Evolutionary conservation across 2,888 invertebrate species (phyloP), one percentile per base, ranked within the genome.

Genomic region (Liodrosophila aerea): DNA sequence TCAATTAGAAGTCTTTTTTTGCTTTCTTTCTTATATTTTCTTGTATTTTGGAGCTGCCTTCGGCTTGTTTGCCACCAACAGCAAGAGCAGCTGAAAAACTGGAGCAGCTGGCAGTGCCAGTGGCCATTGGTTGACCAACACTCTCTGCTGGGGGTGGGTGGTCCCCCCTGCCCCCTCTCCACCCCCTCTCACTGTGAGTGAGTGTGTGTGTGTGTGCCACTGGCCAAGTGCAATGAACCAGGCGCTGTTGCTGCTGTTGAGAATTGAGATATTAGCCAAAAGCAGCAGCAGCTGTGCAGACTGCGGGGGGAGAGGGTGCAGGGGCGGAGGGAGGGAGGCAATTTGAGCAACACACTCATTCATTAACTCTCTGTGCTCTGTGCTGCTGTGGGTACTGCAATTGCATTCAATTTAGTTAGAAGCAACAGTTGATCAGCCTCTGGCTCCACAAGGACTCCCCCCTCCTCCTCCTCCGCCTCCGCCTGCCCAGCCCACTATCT

Each of bases 311-410:
- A 37, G 8, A 9, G 8, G 40, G 13, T 18, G 29, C 22, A 36
- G 34, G 36, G 15, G 41, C 46, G n/a, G n/a, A n/a, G n/a, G n/a
- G n/a, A n/a, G n/a, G n/a, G n/a, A 37, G 7, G 37, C 85, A 76
- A 82, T 85, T 85, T 82, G 59, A 75, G 65, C 81, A 83, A 83
- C 85, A 83, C 85, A 83, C 82, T 83, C 85, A 80, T 83, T 83
- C 81, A 83, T 83, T 83, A 83, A 57, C 70, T 68, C 61, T n/a
- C n/a, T n/a, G n/a, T n/a, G n/a, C n/a, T n/a, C n/a, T n/a, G n/a
- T n/a, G 22, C 22, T 22, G 62, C 76, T 76, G 73, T 39, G 61
- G 45, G 39, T 40, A 40, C 39, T 22, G 68, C 85, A 81, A 81
- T 81, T 82, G 85, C 78, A 84, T 84, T 81, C 78, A 84, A 81